phyloP scores from a whole-genome alignment of 30 jellyfish, hydroid and myxozoan species.

The Nemopilema nomurai region DNA sequence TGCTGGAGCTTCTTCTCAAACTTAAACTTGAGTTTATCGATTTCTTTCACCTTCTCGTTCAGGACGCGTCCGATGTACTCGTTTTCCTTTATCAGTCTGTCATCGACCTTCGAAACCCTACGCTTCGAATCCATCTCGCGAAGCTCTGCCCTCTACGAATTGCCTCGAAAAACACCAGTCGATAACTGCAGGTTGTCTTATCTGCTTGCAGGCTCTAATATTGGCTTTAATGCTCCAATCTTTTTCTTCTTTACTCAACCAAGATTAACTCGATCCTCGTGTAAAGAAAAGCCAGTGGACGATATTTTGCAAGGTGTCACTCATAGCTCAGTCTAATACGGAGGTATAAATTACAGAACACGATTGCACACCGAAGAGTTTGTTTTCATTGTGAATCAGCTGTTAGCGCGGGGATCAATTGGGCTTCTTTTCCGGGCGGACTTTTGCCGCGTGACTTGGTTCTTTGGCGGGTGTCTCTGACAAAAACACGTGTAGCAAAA shows the following conservation, averaged over 20 bases:
- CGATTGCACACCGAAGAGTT: neutral
- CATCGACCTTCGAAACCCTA: slow-evolving; percentile 31
- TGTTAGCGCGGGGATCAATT: too few species aligned
- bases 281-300: neutral
- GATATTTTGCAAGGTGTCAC: neutral
- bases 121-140: slow-evolving; percentile 43
- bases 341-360: neutral
- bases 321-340: neutral
- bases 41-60: slow-evolving; percentile 41
- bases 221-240: neutral
- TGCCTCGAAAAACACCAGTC: neutral
- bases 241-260: neutral
- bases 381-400: neutral
- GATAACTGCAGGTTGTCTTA: neutral
- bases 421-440: neutral
- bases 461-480: too few species aligned
- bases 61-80: slow-evolving; percentile 51
- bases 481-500: too few species aligned
- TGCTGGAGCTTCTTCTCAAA: slow-evolving; percentile 40
- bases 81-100: slow-evolving; percentile 35
- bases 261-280: neutral
- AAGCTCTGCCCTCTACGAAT: neutral
- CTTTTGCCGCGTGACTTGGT: neutral
- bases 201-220: neutral
- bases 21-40: slow-evolving; percentile 28